These are phyloP conservation scores for Syngnathus floridae DNA, from an alignment of 2,113 vertebrate species.

Conservation along the genomic window DNA sequence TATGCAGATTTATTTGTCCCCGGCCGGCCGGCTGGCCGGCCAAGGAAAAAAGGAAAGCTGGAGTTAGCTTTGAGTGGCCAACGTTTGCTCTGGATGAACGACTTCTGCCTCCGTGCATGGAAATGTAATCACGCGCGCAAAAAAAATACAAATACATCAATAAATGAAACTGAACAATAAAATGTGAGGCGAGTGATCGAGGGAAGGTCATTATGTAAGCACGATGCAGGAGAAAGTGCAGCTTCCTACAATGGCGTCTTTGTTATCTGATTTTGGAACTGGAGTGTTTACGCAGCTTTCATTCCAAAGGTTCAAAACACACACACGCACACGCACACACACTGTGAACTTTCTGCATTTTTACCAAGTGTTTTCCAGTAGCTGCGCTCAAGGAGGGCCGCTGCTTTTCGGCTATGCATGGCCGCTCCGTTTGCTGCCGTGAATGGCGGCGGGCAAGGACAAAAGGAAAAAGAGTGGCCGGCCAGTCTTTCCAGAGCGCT, in stretches of 20 bases:
- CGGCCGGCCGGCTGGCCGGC: not conserved
- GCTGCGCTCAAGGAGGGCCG: constrained; percentile 1
- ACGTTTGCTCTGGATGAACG: not conserved
- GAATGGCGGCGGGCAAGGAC: constrained; percentile 15
- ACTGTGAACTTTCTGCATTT: not conserved
- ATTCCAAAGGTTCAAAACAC: constrained; percentile 25
- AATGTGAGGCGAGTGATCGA: no score
- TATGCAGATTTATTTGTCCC: constrained; percentile 21
- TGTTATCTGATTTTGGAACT: constrained; percentile 5
- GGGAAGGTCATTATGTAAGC: no score
- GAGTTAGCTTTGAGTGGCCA: not conserved
- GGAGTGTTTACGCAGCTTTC: constrained; percentile 13
- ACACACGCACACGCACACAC: not conserved
- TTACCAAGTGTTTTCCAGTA: constrained; percentile 4
- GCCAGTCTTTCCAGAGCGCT: constrained; percentile 1
- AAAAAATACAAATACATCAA: no score
- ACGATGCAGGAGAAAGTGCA: no score
- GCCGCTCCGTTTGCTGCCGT: constrained; percentile 5
- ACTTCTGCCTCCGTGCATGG: constrained; percentile 5
- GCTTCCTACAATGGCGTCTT: not conserved
- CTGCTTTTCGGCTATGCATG: constrained; percentile 11
- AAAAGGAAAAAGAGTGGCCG: constrained; percentile 7
- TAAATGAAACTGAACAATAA: not conserved
- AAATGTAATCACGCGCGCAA: constrained; percentile 20
- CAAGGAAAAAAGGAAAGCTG: constrained; percentile 1